Evolutionary conservation across 2,797 vertebrate genomes (phyloP).

Genomic region (Lacerta bilineata): DNA sequence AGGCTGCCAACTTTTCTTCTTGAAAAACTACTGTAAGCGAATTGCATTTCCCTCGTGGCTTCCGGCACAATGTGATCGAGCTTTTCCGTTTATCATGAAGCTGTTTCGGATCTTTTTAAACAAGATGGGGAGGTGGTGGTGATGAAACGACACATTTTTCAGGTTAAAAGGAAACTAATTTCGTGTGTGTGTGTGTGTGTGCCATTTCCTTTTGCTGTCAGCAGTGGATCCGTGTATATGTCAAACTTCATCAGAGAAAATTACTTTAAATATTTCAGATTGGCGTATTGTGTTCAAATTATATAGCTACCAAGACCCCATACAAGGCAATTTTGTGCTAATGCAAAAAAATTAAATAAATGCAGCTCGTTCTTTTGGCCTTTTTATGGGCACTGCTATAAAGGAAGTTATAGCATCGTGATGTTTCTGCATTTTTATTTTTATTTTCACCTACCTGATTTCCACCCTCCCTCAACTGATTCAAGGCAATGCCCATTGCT

Average conservation of each 20-base stretch:
- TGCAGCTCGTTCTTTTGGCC: neutral
- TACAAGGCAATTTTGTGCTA: slow-evolving; percentile 28
- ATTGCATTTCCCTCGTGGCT: slow-evolving; percentile 71
- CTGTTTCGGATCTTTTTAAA: slow-evolving; percentile 49
- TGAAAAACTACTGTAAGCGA: slow-evolving; percentile 72
- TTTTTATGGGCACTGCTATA: neutral
- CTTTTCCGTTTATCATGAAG: slow-evolving; percentile 71
- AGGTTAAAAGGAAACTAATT: slow-evolving; percentile 45
- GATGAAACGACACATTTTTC: slow-evolving; percentile 45
- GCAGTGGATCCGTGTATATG: slow-evolving; percentile 33
- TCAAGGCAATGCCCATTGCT: neutral
- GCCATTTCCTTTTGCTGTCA: slow-evolving; percentile 13
- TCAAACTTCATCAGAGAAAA: slow-evolving; percentile 60
- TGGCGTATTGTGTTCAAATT: slow-evolving; percentile 49
- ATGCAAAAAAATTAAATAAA: neutral
- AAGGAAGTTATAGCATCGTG: neutral
- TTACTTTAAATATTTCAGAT: slow-evolving; percentile 55
- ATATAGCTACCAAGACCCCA: slow-evolving; percentile 56
- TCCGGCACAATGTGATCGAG: slow-evolving; percentile 62
- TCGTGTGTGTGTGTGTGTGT: neutral
- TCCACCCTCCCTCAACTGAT: neutral
- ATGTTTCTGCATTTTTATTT: neutral
- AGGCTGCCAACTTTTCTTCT: slow-evolving; percentile 73
- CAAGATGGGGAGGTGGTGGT: neutral
- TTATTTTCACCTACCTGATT: neutral